These are phyloP conservation scores for Eupeodes latifasciatus DNA, from an alignment of 2,888 invertebrate species.

Conservation along the genomic window DNA sequence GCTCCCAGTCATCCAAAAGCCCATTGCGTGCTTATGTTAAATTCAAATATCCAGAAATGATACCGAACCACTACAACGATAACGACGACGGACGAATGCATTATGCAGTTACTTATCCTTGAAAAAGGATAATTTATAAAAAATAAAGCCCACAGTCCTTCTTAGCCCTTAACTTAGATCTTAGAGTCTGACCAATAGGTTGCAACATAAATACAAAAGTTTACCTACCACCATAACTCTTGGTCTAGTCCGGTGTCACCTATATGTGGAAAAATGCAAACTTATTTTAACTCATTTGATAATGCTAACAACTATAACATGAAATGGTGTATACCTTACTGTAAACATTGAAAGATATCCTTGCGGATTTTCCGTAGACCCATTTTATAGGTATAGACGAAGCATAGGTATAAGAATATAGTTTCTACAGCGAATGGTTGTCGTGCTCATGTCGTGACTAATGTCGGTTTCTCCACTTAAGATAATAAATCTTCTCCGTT, in stretches of 20 bases:
- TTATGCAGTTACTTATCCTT: conserved; percentile 68
- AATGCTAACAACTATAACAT: conserved; percentile 69
- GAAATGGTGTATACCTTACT: conserved; percentile 46
- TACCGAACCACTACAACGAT: conserved; percentile 15
- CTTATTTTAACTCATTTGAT: conserved; percentile 75
- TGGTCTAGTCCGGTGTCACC: conserved; percentile 18
- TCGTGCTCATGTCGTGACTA: conserved; percentile 73
- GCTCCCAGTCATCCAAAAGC: conserved; percentile 47
- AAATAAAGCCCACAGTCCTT: conserved; percentile 21
- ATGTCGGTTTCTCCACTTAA: conserved; percentile 72
- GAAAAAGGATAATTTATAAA: conserved; percentile 31
- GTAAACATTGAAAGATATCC: conserved; percentile 74
- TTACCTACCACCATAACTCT: background rate
- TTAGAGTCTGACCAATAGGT: background rate
- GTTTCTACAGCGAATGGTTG: conserved; percentile 17
- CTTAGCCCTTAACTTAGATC: conserved; percentile 31
- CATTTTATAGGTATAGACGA: background rate
- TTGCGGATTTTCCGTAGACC: conserved; percentile 62
- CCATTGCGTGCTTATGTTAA: conserved; percentile 74
- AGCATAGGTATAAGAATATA: background rate
- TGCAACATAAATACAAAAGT: background rate
- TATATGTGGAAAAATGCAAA: conserved; percentile 66
- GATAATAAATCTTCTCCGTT: conserved; percentile 72
- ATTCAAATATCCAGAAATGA: conserved; percentile 44
- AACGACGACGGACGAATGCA: conserved; percentile 31